phyloP scores from a whole-genome alignment of 2,888 invertebrate species.

The Latheticus oryzae region DNA sequence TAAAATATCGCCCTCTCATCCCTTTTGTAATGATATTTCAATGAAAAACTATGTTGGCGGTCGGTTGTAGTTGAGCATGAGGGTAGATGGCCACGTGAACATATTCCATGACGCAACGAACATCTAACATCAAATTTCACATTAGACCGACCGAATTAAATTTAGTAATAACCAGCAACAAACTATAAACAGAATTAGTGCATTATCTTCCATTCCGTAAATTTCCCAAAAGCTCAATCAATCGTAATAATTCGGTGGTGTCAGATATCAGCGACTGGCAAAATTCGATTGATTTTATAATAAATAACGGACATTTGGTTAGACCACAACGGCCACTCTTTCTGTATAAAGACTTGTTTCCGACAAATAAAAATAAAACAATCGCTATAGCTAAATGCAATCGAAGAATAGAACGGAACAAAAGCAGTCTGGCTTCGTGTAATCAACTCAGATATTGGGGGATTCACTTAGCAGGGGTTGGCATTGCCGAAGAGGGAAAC shows the following conservation, averaged over 20 bases:
- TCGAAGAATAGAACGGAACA: conserved; percentile 53
- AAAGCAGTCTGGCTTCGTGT: conserved; percentile 63
- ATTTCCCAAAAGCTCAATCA: conserved; percentile 56
- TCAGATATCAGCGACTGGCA: conserved; percentile 16
- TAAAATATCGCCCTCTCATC: conserved; percentile 55
- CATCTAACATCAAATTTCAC: conserved; percentile 30
- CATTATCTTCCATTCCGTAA: conserved; percentile 47
- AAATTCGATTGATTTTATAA: conserved; percentile 36
- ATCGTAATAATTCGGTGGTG: conserved; percentile 47
- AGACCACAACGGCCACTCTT: conserved; percentile 2
- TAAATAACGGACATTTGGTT: conserved; percentile 31
- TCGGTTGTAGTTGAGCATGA: conserved; percentile 46
- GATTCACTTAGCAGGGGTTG: conserved; percentile 63
- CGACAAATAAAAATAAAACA: conserved; percentile 49
- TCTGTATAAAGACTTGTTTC: conserved; percentile 16
- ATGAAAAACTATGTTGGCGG: conserved; percentile 49
- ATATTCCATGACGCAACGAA: conserved; percentile 24
- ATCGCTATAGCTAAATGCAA: conserved; percentile 51
- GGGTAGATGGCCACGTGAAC: conserved; percentile 50
- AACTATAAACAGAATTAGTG: conserved; percentile 29
- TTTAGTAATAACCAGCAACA: conserved; percentile 20
- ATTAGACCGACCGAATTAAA: conserved; percentile 21
- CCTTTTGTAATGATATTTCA: conserved; percentile 51
- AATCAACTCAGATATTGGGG: conserved; percentile 64
- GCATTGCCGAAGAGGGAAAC: conserved; percentile 46